Evolutionary conservation across 2,113 vertebrate genomes (phyloP), one percentile per base, ranked within the genome.

Genomic region (Blennius ocellaris): DNA sequence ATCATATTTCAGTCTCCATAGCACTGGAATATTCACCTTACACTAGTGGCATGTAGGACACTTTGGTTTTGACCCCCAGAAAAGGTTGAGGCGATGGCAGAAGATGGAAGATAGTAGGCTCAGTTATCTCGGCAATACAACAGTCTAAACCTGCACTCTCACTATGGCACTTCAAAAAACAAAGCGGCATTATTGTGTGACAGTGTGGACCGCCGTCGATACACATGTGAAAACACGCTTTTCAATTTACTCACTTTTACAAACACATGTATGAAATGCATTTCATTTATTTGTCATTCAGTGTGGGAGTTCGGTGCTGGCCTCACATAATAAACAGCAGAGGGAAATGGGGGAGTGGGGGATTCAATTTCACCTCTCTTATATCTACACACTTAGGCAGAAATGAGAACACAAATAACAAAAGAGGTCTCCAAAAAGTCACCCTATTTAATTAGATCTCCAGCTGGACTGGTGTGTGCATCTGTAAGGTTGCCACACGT

Each of bases 281-380:
- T 79, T 79, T 73, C 11, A 79, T 82, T 82, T 61, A 78, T 83
- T 88, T 75, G 58, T 50, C 40, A 66, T 69, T 80, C 73, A 69
- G 44, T 45, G 53, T 51, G 65, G 55, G 62, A 58, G 78, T 65
- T 64, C 37, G n/a, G 36, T 0, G 0, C 47, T 41, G 48, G 72
- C 69, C 67, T 85, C 75, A 85, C 81, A 64, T 78, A 86, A 86
- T 83, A 83, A 76, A 87, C 30, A 72, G 38, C 37, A 57, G 61
- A 55, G 48, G 41, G 73, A 73, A 59, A 30, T 2, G 21, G 21
- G 21, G 21, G 15, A 12, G 57, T 50, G 71, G 43, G 48, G 62
- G 63, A 90, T 85, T 90, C 73, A 82, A 81, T 90, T 85, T 89
- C 83, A 86, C 83, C 81, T 80, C 49, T 67, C 51, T 59, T 73